A percentile compares a stretch with the other conserved stretches of the same genome.
phyloP scores from a whole-genome alignment of 2,797 vertebrate species.

The Naso thynnoides region DNA sequence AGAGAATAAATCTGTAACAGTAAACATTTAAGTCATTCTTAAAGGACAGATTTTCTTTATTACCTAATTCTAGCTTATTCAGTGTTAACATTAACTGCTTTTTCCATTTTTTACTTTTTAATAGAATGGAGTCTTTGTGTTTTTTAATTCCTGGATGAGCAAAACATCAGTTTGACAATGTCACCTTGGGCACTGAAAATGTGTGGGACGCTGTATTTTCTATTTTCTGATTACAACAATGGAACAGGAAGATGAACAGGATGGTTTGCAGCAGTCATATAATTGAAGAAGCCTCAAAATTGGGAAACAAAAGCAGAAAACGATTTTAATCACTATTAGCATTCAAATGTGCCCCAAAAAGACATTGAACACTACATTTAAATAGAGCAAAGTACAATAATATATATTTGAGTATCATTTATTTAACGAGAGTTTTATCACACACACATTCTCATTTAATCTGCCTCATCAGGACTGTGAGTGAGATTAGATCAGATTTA shows the following conservation, averaged over 20 bases:
- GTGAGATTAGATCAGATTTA: not conserved
- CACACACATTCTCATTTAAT: not conserved
- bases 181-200: not conserved
- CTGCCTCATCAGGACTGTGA: not conserved
- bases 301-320: not conserved
- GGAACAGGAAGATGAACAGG: not conserved
- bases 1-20: constrained; percentile 11
- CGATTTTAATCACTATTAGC: not conserved
- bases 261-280: not conserved
- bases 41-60: constrained; percentile 8
- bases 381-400: constrained; percentile 9
- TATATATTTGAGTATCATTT: not conserved
- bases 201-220: not conserved
- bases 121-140: not conserved
- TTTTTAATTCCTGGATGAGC: not conserved
- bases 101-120: not conserved
- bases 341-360: too few species aligned
- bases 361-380: not conserved
- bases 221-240: not conserved
- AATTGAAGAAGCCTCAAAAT: not conserved
- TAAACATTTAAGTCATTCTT: constrained; percentile 21
- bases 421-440: not conserved
- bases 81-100: not conserved
- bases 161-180: not conserved
- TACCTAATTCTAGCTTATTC: not conserved